phyloP scores from a whole-genome alignment of 2,797 vertebrate species.

The Acropternis orthonyx region DNA sequence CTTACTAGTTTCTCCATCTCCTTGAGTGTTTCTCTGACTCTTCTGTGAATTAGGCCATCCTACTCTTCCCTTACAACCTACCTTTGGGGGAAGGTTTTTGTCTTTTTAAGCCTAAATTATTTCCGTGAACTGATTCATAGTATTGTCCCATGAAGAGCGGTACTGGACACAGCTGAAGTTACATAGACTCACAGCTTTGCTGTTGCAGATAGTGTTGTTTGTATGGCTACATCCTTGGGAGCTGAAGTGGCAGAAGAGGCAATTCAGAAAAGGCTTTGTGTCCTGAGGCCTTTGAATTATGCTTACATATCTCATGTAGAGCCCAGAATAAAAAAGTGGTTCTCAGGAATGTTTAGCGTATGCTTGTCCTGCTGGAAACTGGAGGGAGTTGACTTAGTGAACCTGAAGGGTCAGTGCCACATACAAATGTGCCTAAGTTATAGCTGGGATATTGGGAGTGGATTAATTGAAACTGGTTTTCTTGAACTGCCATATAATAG shows the following conservation, averaged over 20 bases:
- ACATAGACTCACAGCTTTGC: background rate
- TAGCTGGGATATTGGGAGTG: background rate
- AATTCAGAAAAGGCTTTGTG: background rate
- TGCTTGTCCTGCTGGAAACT: background rate
- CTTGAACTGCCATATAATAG: background rate
- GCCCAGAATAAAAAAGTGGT: background rate
- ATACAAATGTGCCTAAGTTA: background rate
- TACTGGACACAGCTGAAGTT: background rate
- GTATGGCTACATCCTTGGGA: background rate
- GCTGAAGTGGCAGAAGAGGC: background rate
- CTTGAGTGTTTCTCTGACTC: background rate
- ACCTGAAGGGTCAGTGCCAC: background rate
- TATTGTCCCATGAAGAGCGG: background rate
- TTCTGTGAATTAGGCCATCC: background rate
- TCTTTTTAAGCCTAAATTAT: background rate
- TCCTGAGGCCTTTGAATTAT: background rate
- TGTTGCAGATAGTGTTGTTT: background rate
- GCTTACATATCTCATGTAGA: background rate
- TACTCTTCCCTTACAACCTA: background rate
- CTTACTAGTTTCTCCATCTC: background rate
- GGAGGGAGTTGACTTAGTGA: background rate
- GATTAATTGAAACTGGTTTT: slow-evolving; percentile 18
- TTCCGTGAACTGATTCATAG: background rate
- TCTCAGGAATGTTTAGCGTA: background rate
- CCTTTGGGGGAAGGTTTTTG: background rate